Base-by-base conservation (phyloP, 2,797 vertebrate species). In the Microtus agrestis region DNA sequence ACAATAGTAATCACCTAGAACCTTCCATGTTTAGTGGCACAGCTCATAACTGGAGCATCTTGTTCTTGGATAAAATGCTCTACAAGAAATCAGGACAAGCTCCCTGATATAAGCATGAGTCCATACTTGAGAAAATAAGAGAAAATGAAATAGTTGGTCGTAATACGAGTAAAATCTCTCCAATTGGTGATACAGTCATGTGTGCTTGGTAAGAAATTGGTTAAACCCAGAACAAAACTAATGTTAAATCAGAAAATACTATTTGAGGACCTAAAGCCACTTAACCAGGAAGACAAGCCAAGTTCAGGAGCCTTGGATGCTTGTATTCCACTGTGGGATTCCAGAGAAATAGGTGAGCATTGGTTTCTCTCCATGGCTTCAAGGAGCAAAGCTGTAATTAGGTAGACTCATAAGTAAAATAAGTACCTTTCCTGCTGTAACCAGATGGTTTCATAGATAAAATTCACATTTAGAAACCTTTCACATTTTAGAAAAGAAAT, bases 41-140 rank as follows among this genome's bases (percentile, higher is more conserved):
- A 77, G 10, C 15, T 73, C 65, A 1, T 7, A 40, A 4, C 54
- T 61, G n/a, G 21, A 59, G 29, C 56, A 51, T 1, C 14, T 1
- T 54, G 1, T 25, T 0, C 43, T 17, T 17, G 34, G 48, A 59
- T 40, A 29, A 67, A 93, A 61, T 2, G 13, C 4, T 54, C 1
- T 61, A 23, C 25, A 27, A 37, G 14, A 73, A 82, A 87, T 1
- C 0, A 23, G 1, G 84, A 25, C 4, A 73, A 81, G 21, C 51
- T 27, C 2, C 27, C 40, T 1, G 2, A 40, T 37, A 34, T 34
- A 34, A 0, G 0, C 9, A 14, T 9, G 3, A 54, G 13, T 10
- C 27, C 69, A 81, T 4, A 40, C 7, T 59, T 40, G 8, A 15
- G 5, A 5, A 91, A 63, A 67, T 74, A 71, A 84, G 10, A 19